Base-by-base conservation (phyloP, 1,140 invertebrate species). In the Trichoplusia ni region DNA sequence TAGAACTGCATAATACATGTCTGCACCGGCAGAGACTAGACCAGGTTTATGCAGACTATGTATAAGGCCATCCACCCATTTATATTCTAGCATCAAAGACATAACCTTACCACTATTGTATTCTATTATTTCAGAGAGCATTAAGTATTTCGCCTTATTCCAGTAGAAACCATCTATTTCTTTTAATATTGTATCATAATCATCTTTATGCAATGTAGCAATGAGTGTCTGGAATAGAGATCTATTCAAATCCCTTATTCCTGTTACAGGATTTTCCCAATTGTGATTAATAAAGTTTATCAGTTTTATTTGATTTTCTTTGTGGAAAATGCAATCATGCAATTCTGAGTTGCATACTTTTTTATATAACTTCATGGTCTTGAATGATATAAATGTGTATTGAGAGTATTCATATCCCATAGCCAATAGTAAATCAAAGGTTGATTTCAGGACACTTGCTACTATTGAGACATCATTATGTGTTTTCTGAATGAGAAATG, bases 81-180 rank as follows among this genome's bases (percentile, higher is more conserved):
- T 59, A 67, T 77, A 72, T 37, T 71, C 51, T 8, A 60, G 21
- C 16, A 79, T 11, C 18, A 79, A 51, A 11, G 37, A 31, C 2
- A 72, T 16, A 27, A 75, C 19, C 5, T 66, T 21, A 19, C 44
- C 16, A 53, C 81, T 60, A 70, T 73, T 71, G n/a, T 76, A 37
- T 49, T 77, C 76, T 64, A 91, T 81, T 21, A 90, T 79, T 73
- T 89, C 88, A 60, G 82, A 72, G 7, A 91, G 61, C 82, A 85
- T 87, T 42, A 89, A 77, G 81, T 80, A 91, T 49, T 91, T 91
- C 9, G 84, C 89, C 75, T 91, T 91, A 59, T 88, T 91, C 90
- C 89, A 91, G 42, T 88, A 83, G 67, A 90, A 90, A 7, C 14
- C 16, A 69, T 84, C 77, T n/a, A 90, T 74, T 62, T 89, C 79